Conservation (phyloP, 1,140 invertebrate genomes). For the Helicoverpa armigera region DNA sequence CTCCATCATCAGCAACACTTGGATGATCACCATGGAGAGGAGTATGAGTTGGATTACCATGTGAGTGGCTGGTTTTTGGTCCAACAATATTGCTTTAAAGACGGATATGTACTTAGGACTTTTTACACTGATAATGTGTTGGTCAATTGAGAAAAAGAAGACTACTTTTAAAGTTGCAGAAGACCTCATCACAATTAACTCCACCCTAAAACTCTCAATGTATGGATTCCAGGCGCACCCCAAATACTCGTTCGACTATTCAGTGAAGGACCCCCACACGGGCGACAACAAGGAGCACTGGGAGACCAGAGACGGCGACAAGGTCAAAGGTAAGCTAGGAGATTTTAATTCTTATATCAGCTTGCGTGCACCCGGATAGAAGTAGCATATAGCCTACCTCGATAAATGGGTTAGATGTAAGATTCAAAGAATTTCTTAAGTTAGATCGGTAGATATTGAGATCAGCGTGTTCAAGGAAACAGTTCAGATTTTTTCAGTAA, state of each 20-base stretch:
- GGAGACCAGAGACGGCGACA: slow-evolving; percentile 87
- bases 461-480: too few relatives aligned
- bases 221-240: slow-evolving; percentile 78
- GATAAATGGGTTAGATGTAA: too few relatives aligned
- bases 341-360: background rate
- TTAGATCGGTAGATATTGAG: too few relatives aligned
- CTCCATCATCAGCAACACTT: slow-evolving; percentile 66
- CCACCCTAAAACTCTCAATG: background rate
- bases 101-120: too few relatives aligned
- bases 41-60: slow-evolving; percentile 80
- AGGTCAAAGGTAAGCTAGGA: slow-evolving; percentile 84
- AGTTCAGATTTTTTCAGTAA: too few relatives aligned
- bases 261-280: slow-evolving; percentile 87
- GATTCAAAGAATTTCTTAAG: too few relatives aligned
- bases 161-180: too few relatives aligned
- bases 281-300: slow-evolving; percentile 87
- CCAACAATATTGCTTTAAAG: too few relatives aligned
- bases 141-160: too few relatives aligned
- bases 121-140: too few relatives aligned
- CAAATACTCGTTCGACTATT: slow-evolving; percentile 87
- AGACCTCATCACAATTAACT: too few relatives aligned
- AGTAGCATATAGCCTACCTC: too few relatives aligned
- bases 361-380: background rate
- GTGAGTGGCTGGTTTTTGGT: slow-evolving; percentile 59
- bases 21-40: slow-evolving; percentile 71